Conservation (phyloP, 2,888 invertebrate species). For the Eumerus sabulonum region DNA sequence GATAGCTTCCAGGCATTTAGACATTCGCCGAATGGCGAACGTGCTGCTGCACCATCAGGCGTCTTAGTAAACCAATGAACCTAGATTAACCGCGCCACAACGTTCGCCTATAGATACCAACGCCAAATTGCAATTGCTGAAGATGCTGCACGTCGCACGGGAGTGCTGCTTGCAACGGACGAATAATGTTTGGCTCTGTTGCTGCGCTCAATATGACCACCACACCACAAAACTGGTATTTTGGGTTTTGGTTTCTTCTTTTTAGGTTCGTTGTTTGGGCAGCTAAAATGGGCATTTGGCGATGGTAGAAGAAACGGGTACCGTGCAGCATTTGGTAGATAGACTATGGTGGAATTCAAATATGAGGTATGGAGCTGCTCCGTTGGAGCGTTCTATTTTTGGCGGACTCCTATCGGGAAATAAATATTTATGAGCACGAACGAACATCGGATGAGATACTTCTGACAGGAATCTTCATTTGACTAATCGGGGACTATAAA, state of each 20-base stretch:
- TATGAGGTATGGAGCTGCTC: too few species aligned
- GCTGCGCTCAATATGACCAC: slow-evolving; percentile 46
- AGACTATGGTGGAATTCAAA: too few species aligned
- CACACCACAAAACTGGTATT: slow-evolving; percentile 58
- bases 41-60: slow-evolving; percentile 53
- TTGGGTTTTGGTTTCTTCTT: slow-evolving; percentile 31
- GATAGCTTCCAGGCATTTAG: too few species aligned
- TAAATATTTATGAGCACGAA: too few species aligned
- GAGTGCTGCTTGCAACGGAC: background rate
- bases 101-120: slow-evolving; percentile 30
- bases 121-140: slow-evolving; percentile 36
- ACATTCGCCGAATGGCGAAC: slow-evolving; percentile 5
- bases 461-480: too few species aligned
- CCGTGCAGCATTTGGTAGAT: too few species aligned
- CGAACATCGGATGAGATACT: too few species aligned
- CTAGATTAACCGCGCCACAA: slow-evolving; percentile 41
- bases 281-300: background rate
- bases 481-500: too few species aligned
- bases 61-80: slow-evolving; percentile 66
- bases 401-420: too few species aligned
- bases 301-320: background rate
- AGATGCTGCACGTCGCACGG: slow-evolving; percentile 31
- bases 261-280: background rate
- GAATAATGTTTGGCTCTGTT: slow-evolving; percentile 12
- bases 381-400: too few species aligned